phyloP scores from a whole-genome alignment of 2,113 vertebrate genomes.

The Tachysurus fulvidraco region DNA sequence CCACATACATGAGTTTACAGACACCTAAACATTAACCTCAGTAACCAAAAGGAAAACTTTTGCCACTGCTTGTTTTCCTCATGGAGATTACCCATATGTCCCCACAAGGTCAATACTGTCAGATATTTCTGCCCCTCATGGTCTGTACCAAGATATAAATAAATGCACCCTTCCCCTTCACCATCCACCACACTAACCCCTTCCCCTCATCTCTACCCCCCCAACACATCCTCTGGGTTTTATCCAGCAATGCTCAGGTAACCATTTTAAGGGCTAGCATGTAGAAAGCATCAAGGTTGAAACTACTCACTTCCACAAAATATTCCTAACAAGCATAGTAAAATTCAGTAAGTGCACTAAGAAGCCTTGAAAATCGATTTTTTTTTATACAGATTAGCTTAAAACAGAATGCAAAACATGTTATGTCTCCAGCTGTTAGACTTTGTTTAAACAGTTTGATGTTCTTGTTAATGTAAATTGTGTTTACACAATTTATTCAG shows the following conservation, averaged over 20 bases:
- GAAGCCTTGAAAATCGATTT: background rate
- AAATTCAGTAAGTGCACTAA: background rate
- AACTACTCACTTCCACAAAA: conserved; percentile 28
- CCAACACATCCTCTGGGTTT: background rate
- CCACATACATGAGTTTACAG: background rate
- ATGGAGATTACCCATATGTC: background rate
- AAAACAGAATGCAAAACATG: background rate
- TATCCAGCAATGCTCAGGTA: conserved; percentile 19
- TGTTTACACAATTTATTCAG: background rate
- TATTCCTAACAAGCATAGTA: background rate
- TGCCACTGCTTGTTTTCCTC: background rate
- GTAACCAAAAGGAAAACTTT: background rate
- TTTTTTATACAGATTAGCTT: background rate
- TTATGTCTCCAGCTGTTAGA: background rate
- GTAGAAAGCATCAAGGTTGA: background rate
- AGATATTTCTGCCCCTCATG: background rate
- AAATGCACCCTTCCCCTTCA: background rate
- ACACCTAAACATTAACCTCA: background rate
- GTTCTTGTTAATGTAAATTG: background rate
- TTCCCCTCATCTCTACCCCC: too few relatives aligned
- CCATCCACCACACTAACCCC: too few relatives aligned
- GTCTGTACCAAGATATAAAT: background rate
- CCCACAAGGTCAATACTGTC: background rate
- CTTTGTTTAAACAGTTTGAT: background rate
- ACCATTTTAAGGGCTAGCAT: conserved; percentile 29